Base-by-base conservation (phyloP, 2,888 invertebrate genomes). In the Megamerina dolium region DNA sequence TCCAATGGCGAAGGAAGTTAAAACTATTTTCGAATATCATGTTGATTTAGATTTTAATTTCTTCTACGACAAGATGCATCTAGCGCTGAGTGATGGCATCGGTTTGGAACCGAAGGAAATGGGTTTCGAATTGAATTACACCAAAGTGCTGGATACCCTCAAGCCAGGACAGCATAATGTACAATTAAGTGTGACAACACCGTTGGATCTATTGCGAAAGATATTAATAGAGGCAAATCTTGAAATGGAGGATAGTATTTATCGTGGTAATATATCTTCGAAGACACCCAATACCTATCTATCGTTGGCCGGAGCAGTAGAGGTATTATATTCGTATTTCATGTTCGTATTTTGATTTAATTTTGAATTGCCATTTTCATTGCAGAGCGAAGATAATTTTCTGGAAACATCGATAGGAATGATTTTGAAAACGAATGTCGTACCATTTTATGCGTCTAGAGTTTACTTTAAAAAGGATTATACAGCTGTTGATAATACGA, bases 401-500 rank as follows among this genome's bases (percentile, higher is more conserved):
- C 65, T 84, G 10, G 81, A 84, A 53, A 75, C 79, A 0, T 75
- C 76, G 0, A 70, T 82, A 30, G 76, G 77, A 13, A 60, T 82
- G n/a, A 74, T 80, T 51, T 68, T 85, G 2, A 77, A 78, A 0
- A 82, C 85, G 1, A 74, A 78, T 0, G 74, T 78, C 38, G 69
- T 86, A 16, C 76, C 76, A 3, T 73, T 85, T 39, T 85, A 86
- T 41, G 77, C 74, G 50, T 80, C 81, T 17, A 77, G 77, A 53
- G 73, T 83, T 56, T 74, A 77, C 52, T 77, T 82, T 33, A 83
- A 80, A 54, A 85, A 84, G 54, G 82, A 85, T 56, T 82, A 83
- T 49, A 79, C 81, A 0, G 77, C 77, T 1, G 66, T 73, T 0
- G 83, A 84, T 53, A 85, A 81, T 50, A 68, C 74, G 3, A 59